Evolutionary conservation across 2,113 vertebrate species (phyloP).

Genomic region (Puffinus mauretanicus): DNA sequence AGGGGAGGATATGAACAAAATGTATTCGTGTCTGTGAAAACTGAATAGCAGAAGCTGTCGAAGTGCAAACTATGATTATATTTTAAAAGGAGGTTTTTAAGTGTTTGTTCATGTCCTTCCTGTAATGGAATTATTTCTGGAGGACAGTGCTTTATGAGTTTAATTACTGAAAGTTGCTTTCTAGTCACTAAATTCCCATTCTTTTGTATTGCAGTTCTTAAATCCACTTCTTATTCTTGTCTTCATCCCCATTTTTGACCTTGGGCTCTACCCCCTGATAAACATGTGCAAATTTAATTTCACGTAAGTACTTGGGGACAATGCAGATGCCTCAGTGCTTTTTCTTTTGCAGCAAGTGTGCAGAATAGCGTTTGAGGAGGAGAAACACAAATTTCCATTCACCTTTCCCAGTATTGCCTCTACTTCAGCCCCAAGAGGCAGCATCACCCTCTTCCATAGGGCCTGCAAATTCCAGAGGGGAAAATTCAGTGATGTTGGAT

Average conservation of each 20-base stretch:
- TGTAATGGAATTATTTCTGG: slow-evolving; percentile 53
- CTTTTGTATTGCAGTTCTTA: slow-evolving; percentile 84
- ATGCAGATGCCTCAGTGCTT: neutral
- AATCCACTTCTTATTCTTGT: slow-evolving; percentile 93
- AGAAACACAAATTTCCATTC: neutral
- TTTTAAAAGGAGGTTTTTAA: slow-evolving; percentile 34
- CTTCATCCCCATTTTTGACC: slow-evolving; percentile 93
- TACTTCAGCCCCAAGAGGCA: neutral
- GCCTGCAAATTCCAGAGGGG: neutral
- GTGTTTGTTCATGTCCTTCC: slow-evolving; percentile 34
- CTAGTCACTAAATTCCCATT: slow-evolving; percentile 43
- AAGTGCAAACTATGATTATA: slow-evolving; percentile 13
- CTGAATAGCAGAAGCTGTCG: neutral
- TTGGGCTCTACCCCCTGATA: slow-evolving; percentile 88
- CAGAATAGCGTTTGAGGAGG: neutral
- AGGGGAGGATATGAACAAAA: neutral
- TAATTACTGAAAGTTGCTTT: slow-evolving; percentile 55
- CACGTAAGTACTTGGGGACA: slow-evolving; percentile 82
- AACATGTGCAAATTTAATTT: slow-evolving; percentile 85
- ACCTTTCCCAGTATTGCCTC: neutral
- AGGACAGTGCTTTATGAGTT: slow-evolving; percentile 47
- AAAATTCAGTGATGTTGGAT: neutral
- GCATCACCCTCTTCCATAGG: neutral
- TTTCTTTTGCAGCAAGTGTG: neutral
- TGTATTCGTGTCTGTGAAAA: slow-evolving; percentile 7